phyloP scores from a whole-genome alignment of 2,797 vertebrate species.

The Aselliscus stoliczkanus region DNA sequence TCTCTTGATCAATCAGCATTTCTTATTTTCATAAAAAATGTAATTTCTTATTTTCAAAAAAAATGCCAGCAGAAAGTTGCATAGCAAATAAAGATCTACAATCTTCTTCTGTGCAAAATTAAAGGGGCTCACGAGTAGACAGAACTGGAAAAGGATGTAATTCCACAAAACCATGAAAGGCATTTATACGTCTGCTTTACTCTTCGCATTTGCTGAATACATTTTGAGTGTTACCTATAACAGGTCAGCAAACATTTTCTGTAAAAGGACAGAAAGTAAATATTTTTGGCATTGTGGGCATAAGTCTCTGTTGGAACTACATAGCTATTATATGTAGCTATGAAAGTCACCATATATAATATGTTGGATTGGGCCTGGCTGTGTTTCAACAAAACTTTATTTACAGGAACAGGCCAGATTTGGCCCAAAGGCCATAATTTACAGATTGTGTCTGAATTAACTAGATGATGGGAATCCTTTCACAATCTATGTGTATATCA shows the following conservation, averaged over 20 bases:
- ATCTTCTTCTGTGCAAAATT: background rate
- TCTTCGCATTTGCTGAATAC: background rate
- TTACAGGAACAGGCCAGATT: background rate
- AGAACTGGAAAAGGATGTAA: background rate
- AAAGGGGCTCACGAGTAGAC: background rate
- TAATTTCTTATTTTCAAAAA: slow-evolving; percentile 19
- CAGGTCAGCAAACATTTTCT: background rate
- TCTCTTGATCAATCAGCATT: background rate
- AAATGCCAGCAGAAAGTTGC: background rate
- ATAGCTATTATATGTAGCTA: too few species aligned
- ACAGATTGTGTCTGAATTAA: background rate
- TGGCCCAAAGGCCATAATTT: background rate
- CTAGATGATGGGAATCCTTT: background rate
- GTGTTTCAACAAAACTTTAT: background rate
- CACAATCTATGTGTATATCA: background rate
- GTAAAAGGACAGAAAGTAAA: background rate
- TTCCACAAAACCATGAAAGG: background rate
- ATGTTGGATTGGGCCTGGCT: background rate
- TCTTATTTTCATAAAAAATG: slow-evolving; percentile 35
- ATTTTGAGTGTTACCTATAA: background rate
- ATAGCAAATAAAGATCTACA: background rate
- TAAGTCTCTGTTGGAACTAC: background rate
- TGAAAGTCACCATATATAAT: background rate
- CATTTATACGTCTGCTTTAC: background rate
- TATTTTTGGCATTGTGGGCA: background rate